Evolutionary conservation across 2,797 vertebrate species (phyloP).

Genomic region (Acanthurus leucopareius): DNA sequence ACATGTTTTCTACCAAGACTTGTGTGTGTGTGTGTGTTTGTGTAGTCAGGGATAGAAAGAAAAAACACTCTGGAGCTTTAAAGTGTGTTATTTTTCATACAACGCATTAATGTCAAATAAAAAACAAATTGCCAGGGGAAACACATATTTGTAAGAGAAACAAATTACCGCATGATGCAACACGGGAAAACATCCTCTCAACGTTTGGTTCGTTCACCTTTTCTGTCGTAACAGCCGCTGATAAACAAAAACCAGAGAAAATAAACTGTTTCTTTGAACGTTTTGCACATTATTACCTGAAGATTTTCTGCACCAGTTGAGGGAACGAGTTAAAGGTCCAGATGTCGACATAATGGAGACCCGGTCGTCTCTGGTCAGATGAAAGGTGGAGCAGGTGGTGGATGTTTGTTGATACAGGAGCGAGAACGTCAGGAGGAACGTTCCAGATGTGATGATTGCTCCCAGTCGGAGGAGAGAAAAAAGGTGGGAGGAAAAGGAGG

Average conservation of each 20-base stretch:
- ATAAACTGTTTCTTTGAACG: constrained; percentile 1
- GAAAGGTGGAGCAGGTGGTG: constrained; percentile 62
- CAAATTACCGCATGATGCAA: constrained; percentile 39
- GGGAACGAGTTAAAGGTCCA: constrained; percentile 30
- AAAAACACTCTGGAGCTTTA: not conserved
- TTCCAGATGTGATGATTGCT: constrained; percentile 78
- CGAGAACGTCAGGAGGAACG: constrained; percentile 28
- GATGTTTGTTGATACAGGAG: constrained; percentile 53
- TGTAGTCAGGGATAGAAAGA: constrained; percentile 9
- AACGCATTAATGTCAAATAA: constrained; percentile 31
- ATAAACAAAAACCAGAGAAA: constrained; percentile 14
- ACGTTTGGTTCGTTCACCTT: constrained; percentile 5
- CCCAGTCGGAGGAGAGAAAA: constrained; percentile 52
- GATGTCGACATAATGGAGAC: constrained; percentile 29
- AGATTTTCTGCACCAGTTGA: constrained; percentile 26
- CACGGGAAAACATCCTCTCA: constrained; percentile 6
- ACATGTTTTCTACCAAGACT: too few relatives aligned
- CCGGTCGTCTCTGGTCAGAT: constrained; percentile 50
- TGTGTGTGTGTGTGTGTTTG: constrained; percentile 16
- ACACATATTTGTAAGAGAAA: constrained; percentile 13
- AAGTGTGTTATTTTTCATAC: constrained; percentile 16
- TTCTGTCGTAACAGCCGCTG: not conserved
- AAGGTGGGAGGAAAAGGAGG: not conserved
- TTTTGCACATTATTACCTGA: constrained; percentile 3
- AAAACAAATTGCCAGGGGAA: constrained; percentile 35